These are phyloP conservation scores for Drosophila acutilabella DNA, from an alignment of 2,888 invertebrate species.

Conservation along the genomic window DNA sequence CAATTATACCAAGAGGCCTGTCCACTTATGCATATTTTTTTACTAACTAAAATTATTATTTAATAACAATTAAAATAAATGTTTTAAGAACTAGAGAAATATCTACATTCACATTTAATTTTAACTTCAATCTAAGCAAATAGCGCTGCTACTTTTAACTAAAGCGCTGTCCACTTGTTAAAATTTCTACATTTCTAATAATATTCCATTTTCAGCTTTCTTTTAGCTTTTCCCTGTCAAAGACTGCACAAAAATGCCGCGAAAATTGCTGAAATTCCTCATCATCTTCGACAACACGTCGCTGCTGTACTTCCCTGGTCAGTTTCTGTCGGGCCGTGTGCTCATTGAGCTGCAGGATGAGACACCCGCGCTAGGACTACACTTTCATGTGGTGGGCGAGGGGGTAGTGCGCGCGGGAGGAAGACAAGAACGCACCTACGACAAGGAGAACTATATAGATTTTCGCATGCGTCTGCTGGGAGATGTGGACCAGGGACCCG, in stretches of 20 bases:
- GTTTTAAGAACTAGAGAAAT: too few relatives aligned
- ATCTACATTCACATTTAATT: too few relatives aligned
- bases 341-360: conserved; percentile 97
- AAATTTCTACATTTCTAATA: background rate
- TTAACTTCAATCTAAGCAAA: background rate
- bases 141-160: background rate
- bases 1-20: background rate
- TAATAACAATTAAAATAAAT: too few relatives aligned
- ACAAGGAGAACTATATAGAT: conserved; percentile 97
- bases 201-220: conserved; percentile 1
- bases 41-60: too few relatives aligned
- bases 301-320: conserved; percentile 96
- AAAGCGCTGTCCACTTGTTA: too few relatives aligned
- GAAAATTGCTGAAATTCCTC: conserved; percentile 95
- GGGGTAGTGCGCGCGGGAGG: conserved; percentile 94
- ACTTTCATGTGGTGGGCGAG: conserved; percentile 97
- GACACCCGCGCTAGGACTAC: conserved; percentile 95
- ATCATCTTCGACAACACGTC: conserved; percentile 97
- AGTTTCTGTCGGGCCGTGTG: conserved; percentile 96
- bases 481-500: conserved; percentile 93
- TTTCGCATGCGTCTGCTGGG: conserved; percentile 96
- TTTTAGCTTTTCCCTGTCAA: background rate
- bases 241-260: conserved; percentile 87
- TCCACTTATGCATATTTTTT: background rate
- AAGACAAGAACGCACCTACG: conserved; percentile 93